Evolutionary conservation across 64 coral and sea anemone genomes (phyloP), one percentile per base, ranked within the genome.

Genomic region (Exaiptasia diaphana): DNA sequence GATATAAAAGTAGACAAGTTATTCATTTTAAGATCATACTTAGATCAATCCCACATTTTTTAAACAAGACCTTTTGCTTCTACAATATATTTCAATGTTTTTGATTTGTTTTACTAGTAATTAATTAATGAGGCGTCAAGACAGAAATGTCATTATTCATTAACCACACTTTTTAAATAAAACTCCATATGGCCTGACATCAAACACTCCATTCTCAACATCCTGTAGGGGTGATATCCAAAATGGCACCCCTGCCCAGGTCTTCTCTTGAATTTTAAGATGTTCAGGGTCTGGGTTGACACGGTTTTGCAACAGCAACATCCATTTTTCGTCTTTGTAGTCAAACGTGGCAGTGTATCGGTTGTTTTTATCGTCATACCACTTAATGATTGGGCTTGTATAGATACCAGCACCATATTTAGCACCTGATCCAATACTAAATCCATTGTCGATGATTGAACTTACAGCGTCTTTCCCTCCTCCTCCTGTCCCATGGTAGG

Each of bases 161-260:
- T n/a, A n/a, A n/a, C n/a, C n/a, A n/a, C n/a, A n/a, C n/a, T 73
- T 41, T 32, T 77, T 77, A n/a, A 86, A 53, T 12, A 87, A 73
- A 21, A 87, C 4, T 3, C 84, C 84, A 42, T 87, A 87, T 2
- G 84, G 84, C 14, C 73, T 53, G 13, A 87, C 57, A 67, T 87
- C 84, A 18, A 78, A 56, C 3, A 78, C 31, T 41, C 71, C 48
- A 15, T 53, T 78, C 0, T 68, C 61, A 31, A 24, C 44, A 49
- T 87, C 60, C 22, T 87, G 84, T 22, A 53, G 77, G 9, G 84
- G 84, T 39, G 84, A 87, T 45, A 87, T 12, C 84, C 84, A 87
- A 33, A 67, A 77, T 23, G 67, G 73, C 5, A 32, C 84, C 1
- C 84, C 84, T 42, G 64, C 17, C 9, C 61, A 41, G 8, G 42